phyloP scores from a whole-genome alignment of 92 coral and sea anemone genomes.

The Parazoanthus atlanticus region DNA sequence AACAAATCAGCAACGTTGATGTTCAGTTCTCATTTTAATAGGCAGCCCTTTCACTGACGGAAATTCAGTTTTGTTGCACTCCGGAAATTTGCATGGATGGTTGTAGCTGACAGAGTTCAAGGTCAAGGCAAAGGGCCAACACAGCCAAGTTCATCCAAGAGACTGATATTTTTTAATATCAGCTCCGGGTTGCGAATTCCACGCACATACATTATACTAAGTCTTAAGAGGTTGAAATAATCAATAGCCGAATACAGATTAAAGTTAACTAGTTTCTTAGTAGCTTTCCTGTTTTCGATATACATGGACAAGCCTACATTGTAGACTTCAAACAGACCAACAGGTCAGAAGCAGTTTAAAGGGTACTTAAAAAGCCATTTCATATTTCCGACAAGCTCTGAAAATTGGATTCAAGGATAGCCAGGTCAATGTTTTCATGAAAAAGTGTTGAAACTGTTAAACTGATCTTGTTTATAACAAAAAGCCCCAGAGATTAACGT shows the following conservation, averaged over 20 bases:
- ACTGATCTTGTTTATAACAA: too few species aligned
- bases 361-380: too few species aligned
- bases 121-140: background rate
- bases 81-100: background rate
- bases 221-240: background rate
- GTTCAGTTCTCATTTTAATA: background rate
- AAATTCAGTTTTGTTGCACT: background rate
- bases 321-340: background rate
- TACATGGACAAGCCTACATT: background rate
- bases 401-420: too few species aligned
- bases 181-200: background rate
- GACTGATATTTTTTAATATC: background rate
- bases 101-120: background rate
- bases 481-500: too few species aligned
- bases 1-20: background rate
- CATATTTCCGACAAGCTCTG: too few species aligned
- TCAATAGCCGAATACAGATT: background rate
- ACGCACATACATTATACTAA: background rate
- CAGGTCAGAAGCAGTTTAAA: background rate
- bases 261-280: background rate
- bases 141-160: background rate
- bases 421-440: too few species aligned
- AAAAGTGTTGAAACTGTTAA: too few species aligned
- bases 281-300: background rate
- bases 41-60: background rate